phyloP scores from a whole-genome alignment of 2,797 vertebrate species.

The Phalanger gymnotis region DNA sequence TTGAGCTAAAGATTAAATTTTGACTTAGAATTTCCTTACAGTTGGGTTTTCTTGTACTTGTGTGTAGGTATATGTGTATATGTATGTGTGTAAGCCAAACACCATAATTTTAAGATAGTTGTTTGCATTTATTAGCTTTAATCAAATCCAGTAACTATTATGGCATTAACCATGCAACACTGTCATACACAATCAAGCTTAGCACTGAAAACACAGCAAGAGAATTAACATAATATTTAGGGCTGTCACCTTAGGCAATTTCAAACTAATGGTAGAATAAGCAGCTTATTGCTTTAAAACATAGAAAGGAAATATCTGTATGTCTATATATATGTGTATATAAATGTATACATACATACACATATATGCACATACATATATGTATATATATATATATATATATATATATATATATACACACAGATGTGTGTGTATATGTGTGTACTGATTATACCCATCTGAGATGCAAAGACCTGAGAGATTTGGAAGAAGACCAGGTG shows the following conservation, averaged over 20 bases:
- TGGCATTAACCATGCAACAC: slow-evolving; percentile 50
- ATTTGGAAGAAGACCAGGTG: not conserved
- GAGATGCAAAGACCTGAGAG: not conserved
- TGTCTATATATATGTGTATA: not conserved
- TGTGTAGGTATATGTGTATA: not conserved
- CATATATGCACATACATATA: too few relatives aligned
- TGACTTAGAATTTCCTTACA: not conserved
- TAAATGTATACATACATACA: too few relatives aligned
- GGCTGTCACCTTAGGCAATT: not conserved
- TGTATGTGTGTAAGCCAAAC: not conserved
- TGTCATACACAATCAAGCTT: slow-evolving; percentile 35
- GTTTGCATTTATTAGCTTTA: slow-evolving; percentile 47
- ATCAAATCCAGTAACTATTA: slow-evolving; percentile 59
- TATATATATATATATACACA: too few relatives aligned
- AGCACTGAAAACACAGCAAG: not conserved
- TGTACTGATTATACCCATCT: not conserved
- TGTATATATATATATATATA: too few relatives aligned
- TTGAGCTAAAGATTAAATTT: not conserved
- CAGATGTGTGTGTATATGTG: not conserved
- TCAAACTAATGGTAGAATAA: slow-evolving; percentile 37
- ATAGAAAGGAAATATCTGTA: not conserved
- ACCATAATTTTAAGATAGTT: slow-evolving; percentile 20
- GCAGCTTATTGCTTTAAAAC: not conserved
- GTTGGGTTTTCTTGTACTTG: not conserved
- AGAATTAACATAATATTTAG: slow-evolving; percentile 60